Evolutionary conservation across 2,888 invertebrate species (phyloP), one percentile per base, ranked within the genome.

Genomic region (Noctua pronuba): DNA sequence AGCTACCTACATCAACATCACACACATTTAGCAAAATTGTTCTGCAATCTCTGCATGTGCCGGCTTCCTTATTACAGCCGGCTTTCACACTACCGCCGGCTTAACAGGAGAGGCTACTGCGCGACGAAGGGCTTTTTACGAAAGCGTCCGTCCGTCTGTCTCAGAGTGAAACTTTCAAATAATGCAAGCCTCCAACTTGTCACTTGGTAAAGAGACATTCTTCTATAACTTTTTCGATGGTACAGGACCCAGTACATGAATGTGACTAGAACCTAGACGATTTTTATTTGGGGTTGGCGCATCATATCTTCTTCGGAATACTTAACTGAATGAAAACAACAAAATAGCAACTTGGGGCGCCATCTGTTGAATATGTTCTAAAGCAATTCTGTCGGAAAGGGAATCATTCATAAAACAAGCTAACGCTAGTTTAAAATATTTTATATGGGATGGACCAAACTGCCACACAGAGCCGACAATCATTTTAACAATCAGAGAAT

Each of bases 291-390:
- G 21, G 8, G 7, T 49, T 7, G 21, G 0, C 49, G 21, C 49
- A 21, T 1, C 49, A 21, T 8, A 1, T 21, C 52, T 52, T 52
- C 1, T 52, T 31, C 8, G 58, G 13, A 35, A 35, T 49, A 21
- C 21, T 49, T 0, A 7, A 49, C 49, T 7, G 8, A 24, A 52
- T n/a, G 11, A 55, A 55, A 35, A 60, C 31, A 60, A 31, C 3
- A 60, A 31, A 73, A 28, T 28, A 24, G 7, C 5, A 24, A 38
- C 76, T 28, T 4, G 8, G 28, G 18, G 46, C 77, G 58, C 38
- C 77, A 75, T 77, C 75, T 75, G 38, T 60, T 75, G 35, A 38
- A 13, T 28, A 58, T 13, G 5, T 24, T 44, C 1, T 35, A 18
- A 58, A 75, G 16, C 7, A 21, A 28, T 75, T 31, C 31, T 13